Evolutionary conservation across 2,797 vertebrate species (phyloP).

Genomic region (Mico argentatus): DNA sequence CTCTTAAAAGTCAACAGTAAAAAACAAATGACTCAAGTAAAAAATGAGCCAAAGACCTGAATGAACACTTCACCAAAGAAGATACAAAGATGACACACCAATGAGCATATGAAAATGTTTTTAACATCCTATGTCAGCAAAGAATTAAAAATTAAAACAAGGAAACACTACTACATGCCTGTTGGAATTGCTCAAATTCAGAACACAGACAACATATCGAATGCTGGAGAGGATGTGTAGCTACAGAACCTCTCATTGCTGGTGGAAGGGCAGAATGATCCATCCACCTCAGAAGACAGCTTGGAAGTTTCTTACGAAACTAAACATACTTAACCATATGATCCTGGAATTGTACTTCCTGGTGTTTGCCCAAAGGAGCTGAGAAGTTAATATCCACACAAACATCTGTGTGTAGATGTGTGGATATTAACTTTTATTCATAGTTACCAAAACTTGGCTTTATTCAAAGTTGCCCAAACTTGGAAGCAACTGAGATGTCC

Average conservation of each 20-base stretch:
- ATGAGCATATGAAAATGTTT: neutral
- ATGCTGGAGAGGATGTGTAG: fast-evolving
- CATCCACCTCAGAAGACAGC: neutral
- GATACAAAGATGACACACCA: neutral
- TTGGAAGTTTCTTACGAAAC: neutral
- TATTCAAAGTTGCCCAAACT: neutral
- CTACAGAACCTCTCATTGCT: neutral
- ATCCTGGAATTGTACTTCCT: neutral
- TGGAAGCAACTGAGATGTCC: neutral
- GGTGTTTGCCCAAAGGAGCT: neutral
- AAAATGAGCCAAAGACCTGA: neutral
- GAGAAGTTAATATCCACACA: neutral
- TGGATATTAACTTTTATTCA: neutral
- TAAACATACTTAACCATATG: neutral
- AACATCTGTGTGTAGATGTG: neutral
- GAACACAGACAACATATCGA: neutral
- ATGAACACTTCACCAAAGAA: neutral
- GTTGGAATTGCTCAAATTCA: neutral
- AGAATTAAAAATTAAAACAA: neutral
- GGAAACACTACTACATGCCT: too few relatives aligned
- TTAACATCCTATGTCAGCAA: neutral
- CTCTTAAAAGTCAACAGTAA: neutral
- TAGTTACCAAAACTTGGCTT: neutral
- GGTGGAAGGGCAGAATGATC: neutral
- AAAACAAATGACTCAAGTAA: neutral